Base-by-base conservation (phyloP, 1,140 invertebrate species). In the Trigoniulus corallinus region DNA sequence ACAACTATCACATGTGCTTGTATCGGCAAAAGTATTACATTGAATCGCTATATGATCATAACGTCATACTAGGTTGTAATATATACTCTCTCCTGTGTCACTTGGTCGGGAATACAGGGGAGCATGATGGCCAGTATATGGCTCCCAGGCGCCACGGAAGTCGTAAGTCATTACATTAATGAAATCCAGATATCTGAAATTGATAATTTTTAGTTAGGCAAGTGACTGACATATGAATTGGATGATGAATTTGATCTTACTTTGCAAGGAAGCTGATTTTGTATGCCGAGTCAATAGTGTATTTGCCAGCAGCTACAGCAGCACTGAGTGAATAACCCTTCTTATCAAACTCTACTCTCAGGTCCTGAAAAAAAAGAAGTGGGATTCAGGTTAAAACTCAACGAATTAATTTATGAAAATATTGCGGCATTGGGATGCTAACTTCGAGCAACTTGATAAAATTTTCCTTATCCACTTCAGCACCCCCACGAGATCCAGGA, bases 161-260 rank as follows among this genome's bases (percentile, higher is more conserved):
- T 93, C 87, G 61, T 93, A 94, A 0, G 80, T 74, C 88, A 92
- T 92, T 2, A 94, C 58, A 64, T 86, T 88, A 0, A 88, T 73
- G 71, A 79, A 89, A 64, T 92, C 87, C 1, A 84, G 73, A 64
- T 81, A 71, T 44, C 79, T 81, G 58, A 47, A 65, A 68, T 60
- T 47, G 58, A 57, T 7, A 34, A 34, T 7, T 34, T 7, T 58
- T 20, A 34, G 7, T 15, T 34, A n/a, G n/a, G n/a, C n/a, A n/a
- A n/a, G n/a, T n/a, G n/a, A n/a, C n/a, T n/a, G n/a, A n/a, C 15
- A 34, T 34, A 34, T 34, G 15, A 15, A 34, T 34, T 15, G 15
- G 15, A 7, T 7, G 15, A 7, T 34, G 15, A 34, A 7, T 7
- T 34, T 34, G 15, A 7, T 34, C 47, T 50, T 59, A 55, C 39